Evolutionary conservation across 2,113 vertebrate species (phyloP).

Genomic region (Cichladusa arquata): DNA sequence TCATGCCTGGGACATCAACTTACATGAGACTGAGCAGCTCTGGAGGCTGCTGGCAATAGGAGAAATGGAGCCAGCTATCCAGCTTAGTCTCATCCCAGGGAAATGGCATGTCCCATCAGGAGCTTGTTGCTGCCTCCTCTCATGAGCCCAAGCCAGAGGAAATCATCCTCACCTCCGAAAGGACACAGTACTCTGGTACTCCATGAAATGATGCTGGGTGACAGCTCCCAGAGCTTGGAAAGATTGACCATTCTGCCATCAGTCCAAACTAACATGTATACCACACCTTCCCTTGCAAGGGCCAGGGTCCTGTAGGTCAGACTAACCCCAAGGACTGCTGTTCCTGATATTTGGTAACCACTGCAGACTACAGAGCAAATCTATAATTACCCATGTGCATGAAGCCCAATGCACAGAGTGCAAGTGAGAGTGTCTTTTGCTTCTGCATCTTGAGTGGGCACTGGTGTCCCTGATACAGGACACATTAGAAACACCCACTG

Average conservation of each 20-base stretch:
- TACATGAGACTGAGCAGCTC: neutral
- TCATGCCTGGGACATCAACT: neutral
- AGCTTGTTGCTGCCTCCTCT: neutral
- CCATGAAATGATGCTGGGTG: neutral
- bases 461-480: neutral
- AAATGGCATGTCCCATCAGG: neutral
- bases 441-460: neutral
- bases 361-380: neutral
- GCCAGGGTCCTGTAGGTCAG: neutral
- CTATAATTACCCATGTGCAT: neutral
- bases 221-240: neutral
- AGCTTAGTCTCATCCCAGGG: neutral
- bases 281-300: neutral
- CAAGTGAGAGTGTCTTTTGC: neutral
- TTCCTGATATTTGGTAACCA: neutral
- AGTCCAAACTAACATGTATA: neutral
- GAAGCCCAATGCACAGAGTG: neutral
- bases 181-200: neutral
- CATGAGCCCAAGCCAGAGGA: neutral
- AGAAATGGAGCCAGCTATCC: neutral
- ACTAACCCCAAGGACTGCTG: neutral
- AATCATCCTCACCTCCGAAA: neutral
- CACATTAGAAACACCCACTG: neutral
- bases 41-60: neutral
- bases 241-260: neutral